Evolutionary conservation across 2,797 vertebrate genomes (phyloP).

Genomic region (Clarias fuscus): DNA sequence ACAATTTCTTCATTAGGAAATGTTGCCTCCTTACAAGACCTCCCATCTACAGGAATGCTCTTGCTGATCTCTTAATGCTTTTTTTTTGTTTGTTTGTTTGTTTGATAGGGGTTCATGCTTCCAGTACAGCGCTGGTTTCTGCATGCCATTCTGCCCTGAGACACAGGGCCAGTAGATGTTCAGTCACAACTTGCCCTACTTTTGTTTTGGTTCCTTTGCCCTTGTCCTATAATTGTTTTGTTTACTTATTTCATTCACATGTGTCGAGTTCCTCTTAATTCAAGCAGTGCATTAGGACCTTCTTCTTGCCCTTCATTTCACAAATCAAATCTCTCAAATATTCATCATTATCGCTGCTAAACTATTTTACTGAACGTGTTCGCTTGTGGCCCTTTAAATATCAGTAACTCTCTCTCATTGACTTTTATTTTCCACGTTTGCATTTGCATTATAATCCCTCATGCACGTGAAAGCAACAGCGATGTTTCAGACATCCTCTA

Average conservation of each 20-base stretch:
- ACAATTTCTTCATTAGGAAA: not conserved
- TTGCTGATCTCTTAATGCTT: not conserved
- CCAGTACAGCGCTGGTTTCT: not conserved
- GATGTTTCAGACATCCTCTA: not conserved
- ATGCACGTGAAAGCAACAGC: too few relatives aligned
- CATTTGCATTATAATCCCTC: not conserved
- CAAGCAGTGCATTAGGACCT: not conserved
- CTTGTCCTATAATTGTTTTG: not conserved
- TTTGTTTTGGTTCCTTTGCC: not conserved
- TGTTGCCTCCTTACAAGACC: not conserved
- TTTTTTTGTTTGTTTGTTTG: not conserved
- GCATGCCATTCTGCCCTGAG: slow-evolving; percentile 2
- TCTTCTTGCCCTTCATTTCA: not conserved
- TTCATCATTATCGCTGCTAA: not conserved
- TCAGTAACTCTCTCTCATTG: not conserved
- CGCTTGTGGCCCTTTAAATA: not conserved
- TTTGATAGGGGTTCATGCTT: not conserved
- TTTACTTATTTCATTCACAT: not conserved
- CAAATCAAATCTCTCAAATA: not conserved
- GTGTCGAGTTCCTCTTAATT: not conserved
- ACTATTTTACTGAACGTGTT: not conserved
- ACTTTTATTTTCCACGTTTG: not conserved
- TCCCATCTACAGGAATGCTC: not conserved
- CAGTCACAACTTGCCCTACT: slow-evolving; percentile 2
- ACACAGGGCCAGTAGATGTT: not conserved